Evolutionary conservation across 2,888 invertebrate species (phyloP), one percentile per base, ranked within the genome.

Genomic region (Erebia palarica): DNA sequence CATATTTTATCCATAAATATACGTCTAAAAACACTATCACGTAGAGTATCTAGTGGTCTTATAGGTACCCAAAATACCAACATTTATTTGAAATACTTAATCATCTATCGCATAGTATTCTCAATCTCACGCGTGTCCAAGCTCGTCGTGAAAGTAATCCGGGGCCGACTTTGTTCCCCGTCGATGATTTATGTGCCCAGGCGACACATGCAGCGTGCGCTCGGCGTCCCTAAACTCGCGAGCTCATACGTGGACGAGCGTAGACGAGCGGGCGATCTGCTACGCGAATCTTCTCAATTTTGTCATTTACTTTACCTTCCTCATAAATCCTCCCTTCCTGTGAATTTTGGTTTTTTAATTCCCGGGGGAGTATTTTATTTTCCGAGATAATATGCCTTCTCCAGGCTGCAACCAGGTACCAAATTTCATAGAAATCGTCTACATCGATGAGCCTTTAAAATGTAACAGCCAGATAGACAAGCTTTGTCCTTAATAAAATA

Each of bases 141-240:
- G 76, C 74, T 80, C 71, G 81, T 86, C 83, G 88, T 84, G 89
- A 88, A 89, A 89, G 90, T 88, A 88, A 85, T 85, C 82, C 84
- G 84, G 84, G 85, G 86, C 87, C 86, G 87, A 84, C 87, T 86
- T 82, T 81, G 85, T 85, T 76, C 84, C 84, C 82, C 78, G 72
- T 81, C 80, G 83, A 91, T 92, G 92, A 92, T 92, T 91, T 91
- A 92, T 87, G 83, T 77, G 79, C 82, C 83, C 86, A 84, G 85
- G 88, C 89, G 91, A 91, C 92, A 92, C 92, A 91, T 92, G 91
- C 92, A 91, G 89, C 89, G 90, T 88, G 90, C 87, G 88, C 86
- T 82, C 84, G 82, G 80, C 84, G 87, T 83, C 86, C 78, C 85
- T 85, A 85, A 86, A 89, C 86, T 87, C 86, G 89, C 87, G 88